Percentiles rank a stretch among this genome's conserved stretches.
Evolutionary conservation across 2,797 vertebrate species (phyloP).

Genomic region (Alectoris magna): DNA sequence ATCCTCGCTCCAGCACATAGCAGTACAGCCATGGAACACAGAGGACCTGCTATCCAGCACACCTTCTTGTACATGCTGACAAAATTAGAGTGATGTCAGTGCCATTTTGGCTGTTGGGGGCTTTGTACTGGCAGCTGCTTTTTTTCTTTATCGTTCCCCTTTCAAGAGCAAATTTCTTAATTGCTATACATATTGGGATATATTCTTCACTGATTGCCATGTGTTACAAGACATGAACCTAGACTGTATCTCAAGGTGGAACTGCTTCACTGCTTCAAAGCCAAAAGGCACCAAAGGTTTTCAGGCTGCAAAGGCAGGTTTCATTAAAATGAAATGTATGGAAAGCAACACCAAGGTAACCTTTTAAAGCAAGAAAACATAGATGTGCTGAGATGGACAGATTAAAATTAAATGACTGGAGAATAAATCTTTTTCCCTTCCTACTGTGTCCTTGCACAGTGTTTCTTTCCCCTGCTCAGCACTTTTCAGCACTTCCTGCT

Average conservation of each 20-base stretch:
- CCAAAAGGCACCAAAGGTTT: neutral
- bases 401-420: neutral
- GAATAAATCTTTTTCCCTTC: neutral
- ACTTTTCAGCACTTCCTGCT: neutral
- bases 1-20: neutral
- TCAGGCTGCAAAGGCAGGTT: neutral
- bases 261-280: neutral
- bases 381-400: neutral
- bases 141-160: neutral
- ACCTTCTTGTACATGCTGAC: neutral
- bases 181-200: neutral
- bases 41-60: no score
- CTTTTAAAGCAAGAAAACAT: neutral
- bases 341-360: conserved; percentile 1
- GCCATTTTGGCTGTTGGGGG: neutral
- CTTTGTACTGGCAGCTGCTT: neutral
- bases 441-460: neutral
- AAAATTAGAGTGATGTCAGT: neutral
- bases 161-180: neutral
- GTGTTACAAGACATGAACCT: neutral
- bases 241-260: neutral
- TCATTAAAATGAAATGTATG: neutral
- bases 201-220: neutral
- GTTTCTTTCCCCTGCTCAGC: neutral
- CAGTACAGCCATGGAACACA: neutral